phyloP scores from a whole-genome alignment of 2,113 vertebrate species.

The Procavia capensis region DNA sequence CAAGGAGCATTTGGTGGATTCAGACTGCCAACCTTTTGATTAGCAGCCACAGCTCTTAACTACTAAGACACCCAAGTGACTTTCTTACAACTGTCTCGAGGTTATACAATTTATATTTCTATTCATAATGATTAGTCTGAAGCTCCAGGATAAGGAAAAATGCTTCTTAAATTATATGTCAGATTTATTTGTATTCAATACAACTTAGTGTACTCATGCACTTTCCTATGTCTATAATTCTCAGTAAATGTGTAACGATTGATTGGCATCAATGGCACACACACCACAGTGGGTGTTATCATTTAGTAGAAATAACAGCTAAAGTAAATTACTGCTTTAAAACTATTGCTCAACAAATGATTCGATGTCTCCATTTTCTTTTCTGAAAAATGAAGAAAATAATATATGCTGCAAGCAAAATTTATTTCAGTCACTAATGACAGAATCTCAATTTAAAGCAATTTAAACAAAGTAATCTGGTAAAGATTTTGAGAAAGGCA shows the following conservation, averaged over 20 bases:
- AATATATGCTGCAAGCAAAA: neutral
- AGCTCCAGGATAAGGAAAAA: neutral
- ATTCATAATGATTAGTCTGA: neutral
- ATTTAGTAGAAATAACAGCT: conserved; percentile 56
- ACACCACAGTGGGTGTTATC: neutral
- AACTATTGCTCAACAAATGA: conserved; percentile 39
- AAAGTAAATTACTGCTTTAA: too few species aligned
- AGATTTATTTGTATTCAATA: conserved; percentile 17
- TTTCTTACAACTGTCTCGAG: neutral
- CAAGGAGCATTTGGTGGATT: too few species aligned
- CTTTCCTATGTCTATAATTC: conserved; percentile 34
- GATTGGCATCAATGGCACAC: neutral
- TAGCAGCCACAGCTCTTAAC: too few species aligned
- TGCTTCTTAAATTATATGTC: conserved; percentile 3
- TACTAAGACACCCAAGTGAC: too few species aligned
- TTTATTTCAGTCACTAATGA: conserved; percentile 46
- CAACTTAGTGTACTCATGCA: neutral
- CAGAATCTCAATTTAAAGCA: neutral
- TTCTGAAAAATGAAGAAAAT: conserved; percentile 59
- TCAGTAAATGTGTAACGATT: conserved; percentile 42
- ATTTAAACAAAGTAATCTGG: neutral
- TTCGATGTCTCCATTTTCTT: conserved; percentile 55
- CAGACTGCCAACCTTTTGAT: too few species aligned
- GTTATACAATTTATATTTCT: neutral
- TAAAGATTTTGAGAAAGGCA: neutral